phyloP scores from a whole-genome alignment of 1,140 invertebrate species.

The Diorhabda sublineata region DNA sequence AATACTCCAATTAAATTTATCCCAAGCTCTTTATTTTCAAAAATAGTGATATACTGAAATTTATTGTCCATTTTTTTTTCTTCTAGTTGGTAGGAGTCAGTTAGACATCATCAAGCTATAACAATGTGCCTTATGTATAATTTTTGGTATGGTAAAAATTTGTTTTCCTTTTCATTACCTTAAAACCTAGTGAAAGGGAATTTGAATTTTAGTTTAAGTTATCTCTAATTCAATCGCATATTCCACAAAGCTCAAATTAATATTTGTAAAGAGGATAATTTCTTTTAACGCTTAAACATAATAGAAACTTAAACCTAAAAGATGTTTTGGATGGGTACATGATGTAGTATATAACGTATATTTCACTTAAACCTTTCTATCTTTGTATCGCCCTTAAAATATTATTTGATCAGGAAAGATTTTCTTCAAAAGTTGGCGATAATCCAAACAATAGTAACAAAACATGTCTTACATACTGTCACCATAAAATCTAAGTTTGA shows the following conservation, averaged over 20 bases:
- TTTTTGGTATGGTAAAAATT: constrained; percentile 19
- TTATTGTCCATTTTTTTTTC: no score
- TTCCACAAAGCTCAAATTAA: not conserved
- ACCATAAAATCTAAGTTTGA: no score
- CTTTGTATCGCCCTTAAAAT: not conserved
- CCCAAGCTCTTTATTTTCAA: no score
- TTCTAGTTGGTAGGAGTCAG: no score
- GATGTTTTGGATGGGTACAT: not conserved
- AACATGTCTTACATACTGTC: no score
- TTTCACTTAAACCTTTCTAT: not conserved
- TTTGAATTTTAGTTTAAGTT: constrained; percentile 23
- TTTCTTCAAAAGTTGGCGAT: no score
- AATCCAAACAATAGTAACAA: no score
- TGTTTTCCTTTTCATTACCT: constrained; percentile 38
- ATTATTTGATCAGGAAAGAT: no score
- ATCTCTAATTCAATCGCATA: not conserved
- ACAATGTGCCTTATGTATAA: not conserved
- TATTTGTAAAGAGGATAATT: constrained; percentile 5
- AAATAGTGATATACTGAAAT: no score
- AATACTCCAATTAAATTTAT: no score
- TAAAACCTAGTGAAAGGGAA: constrained; percentile 39
- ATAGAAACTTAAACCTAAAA: not conserved
- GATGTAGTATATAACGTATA: not conserved
- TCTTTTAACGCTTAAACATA: not conserved
- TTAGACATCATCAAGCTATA: not conserved